These are phyloP conservation scores for Phrixothrix hirtus DNA, from an alignment of 2,888 invertebrate genomes.

Conservation along the genomic window DNA sequence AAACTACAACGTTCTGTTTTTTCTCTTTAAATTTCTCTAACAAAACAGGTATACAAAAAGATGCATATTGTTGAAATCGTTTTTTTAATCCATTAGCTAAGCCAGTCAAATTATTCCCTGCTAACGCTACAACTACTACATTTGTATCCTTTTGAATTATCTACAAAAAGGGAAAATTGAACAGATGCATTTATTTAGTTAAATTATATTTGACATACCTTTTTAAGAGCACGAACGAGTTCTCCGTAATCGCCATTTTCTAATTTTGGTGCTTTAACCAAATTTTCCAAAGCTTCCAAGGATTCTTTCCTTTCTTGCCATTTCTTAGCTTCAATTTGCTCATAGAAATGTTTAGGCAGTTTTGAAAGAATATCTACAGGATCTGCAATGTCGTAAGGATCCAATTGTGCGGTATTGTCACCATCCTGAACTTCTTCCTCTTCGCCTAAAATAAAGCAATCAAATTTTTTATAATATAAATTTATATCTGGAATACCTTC, in stretches of 20 bases:
- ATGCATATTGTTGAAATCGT: constrained; percentile 83
- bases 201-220: no score
- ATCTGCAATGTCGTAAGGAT: constrained; percentile 88
- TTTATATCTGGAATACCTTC: no score
- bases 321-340: constrained; percentile 91
- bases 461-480: no score
- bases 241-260: constrained; percentile 93
- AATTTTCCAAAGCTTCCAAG: constrained; percentile 77
- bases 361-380: constrained; percentile 92
- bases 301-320: constrained; percentile 97
- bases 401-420: constrained; percentile 65
- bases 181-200: no score
- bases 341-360: constrained; percentile 93
- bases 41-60: constrained; percentile 73
- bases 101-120: constrained; percentile 79
- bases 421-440: constrained; percentile 65
- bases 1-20: constrained; percentile 85
- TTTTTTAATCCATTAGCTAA: constrained; percentile 86
- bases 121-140: constrained; percentile 87
- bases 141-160: constrained; percentile 93
- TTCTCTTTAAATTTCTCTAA: constrained; percentile 98
- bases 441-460: no score
- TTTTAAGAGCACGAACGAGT: constrained; percentile 82
- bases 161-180: no score
- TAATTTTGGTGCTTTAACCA: constrained; percentile 80